phyloP scores from a whole-genome alignment of 2,797 vertebrate species.

The Gymnocypris eckloni region DNA sequence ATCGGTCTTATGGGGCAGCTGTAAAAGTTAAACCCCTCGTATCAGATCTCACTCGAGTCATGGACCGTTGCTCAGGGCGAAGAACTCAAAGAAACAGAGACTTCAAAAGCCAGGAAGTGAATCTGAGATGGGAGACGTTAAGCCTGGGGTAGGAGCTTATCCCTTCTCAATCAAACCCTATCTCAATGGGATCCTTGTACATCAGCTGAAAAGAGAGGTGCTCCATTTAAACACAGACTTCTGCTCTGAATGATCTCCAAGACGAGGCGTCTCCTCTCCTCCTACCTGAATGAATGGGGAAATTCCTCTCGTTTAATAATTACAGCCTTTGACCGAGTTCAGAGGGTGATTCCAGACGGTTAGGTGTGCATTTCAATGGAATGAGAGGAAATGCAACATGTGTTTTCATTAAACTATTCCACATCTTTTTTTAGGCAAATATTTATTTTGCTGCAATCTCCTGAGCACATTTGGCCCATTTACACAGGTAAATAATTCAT shows the following conservation, averaged over 20 bases:
- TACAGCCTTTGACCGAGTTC: conserved; percentile 45
- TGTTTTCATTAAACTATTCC: conserved; percentile 25
- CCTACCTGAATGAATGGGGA: conserved; percentile 44
- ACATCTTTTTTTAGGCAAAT: conserved; percentile 7
- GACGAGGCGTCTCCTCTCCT: conserved; percentile 31
- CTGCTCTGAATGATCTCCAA: conserved; percentile 49
- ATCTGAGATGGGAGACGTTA: conserved; percentile 44
- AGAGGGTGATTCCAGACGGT: conserved; percentile 48
- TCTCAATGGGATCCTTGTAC: conserved; percentile 56
- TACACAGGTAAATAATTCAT: conserved; percentile 43
- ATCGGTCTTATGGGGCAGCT: conserved; percentile 1
- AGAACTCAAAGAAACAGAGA: conserved; percentile 32
- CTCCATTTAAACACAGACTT: conserved; percentile 39
- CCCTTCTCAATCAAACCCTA: conserved; percentile 53
- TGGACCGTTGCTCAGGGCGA: conserved; percentile 26
- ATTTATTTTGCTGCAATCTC: background rate
- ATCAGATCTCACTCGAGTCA: conserved; percentile 46
- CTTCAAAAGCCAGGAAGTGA: conserved; percentile 57
- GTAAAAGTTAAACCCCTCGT: conserved; percentile 22
- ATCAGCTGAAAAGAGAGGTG: conserved; percentile 47
- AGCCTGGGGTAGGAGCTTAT: conserved; percentile 55
- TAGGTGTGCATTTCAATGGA: background rate
- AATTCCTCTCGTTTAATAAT: conserved; percentile 55
- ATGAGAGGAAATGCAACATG: background rate
- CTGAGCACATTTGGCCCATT: conserved; percentile 15